A percentile compares a stretch with the other conserved stretches of the same genome.
These are phyloP conservation scores for Lontra canadensis DNA, from an alignment of 2,113 vertebrate genomes.

Conservation along the genomic window DNA sequence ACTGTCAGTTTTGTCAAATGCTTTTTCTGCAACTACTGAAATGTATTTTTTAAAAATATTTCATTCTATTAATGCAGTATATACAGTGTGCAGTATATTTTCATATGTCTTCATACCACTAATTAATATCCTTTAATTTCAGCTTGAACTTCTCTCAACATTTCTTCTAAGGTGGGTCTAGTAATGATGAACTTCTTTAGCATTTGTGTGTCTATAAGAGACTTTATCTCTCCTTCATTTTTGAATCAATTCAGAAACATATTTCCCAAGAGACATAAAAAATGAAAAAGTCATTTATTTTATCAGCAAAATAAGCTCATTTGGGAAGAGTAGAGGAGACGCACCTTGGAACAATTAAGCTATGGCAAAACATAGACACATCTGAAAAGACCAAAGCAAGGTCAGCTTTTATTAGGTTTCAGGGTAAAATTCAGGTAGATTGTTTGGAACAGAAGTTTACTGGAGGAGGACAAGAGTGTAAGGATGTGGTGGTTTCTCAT, in stretches of 20 bases:
- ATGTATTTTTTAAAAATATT: not conserved
- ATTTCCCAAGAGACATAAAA: not conserved
- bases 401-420: not conserved
- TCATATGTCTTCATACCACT: not conserved
- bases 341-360: not conserved
- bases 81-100: not conserved
- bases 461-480: not conserved
- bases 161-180: not conserved
- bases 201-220: not conserved
- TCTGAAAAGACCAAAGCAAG: not conserved
- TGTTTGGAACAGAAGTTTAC: not conserved
- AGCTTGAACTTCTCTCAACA: not conserved
- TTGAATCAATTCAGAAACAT: not conserved
- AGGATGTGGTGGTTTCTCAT: not conserved
- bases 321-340: not conserved
- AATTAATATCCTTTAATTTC: not conserved
- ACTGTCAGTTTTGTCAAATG: not conserved
- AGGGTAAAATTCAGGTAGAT: not conserved
- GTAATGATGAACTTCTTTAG: not conserved
- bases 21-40: not conserved
- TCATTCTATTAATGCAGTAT: not conserved
- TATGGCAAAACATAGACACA: not conserved
- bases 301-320: not conserved
- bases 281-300: not conserved
- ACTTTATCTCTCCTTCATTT: not conserved